Evolutionary conservation across 2,797 vertebrate genomes (phyloP), one percentile per base, ranked within the genome.

Genomic region (Oophaga sylvatica): DNA sequence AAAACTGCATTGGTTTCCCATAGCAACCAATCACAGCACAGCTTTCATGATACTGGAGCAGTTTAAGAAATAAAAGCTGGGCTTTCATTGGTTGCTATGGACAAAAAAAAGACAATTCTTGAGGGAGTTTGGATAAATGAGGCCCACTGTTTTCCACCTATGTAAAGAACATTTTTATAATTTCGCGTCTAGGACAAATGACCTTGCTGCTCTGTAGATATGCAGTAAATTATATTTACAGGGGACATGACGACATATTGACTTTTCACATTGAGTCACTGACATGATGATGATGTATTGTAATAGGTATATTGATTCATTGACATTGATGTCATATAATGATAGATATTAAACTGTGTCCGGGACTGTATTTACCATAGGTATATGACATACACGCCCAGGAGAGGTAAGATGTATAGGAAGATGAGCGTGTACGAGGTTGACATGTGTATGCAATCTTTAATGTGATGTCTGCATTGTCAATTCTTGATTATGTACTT

Each of bases 231-330:
- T 53, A 75, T 75, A 75, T 75, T 48, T 48, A 48, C 71, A 53
- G 73, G 73, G 45, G 20, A n/a, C 31, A 53, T 76, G 41, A 22
- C 20, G 0, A 53, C 22, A n/a, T 53, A 76, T 53, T 53, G 73
- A 76, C 73, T 48, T 53, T 12, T 48, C 45, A n/a, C 45, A 76
- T 76, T 53, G 73, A 76, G 10, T n/a, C 2, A 5, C 41, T 76
- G 73, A 76, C 73, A 4, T 48, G 20, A 2, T 3, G 45, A 48
- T 76, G 45, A 76, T 76, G 45, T 22, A 76, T 48, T 75, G 73
- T 53, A 6, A 76, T 48, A 53, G 73, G 53, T 80, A 31, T 31
- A 76, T 76, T 76, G 73, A 76, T 76, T 76, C 22, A 76, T n/a
- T 53, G 73, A 76, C 73, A 48, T 76, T 76, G 19, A 76, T 76